These are phyloP conservation scores for Tonatia bakeri DNA, from an alignment of 2,113 vertebrate genomes.

Conservation along the genomic window DNA sequence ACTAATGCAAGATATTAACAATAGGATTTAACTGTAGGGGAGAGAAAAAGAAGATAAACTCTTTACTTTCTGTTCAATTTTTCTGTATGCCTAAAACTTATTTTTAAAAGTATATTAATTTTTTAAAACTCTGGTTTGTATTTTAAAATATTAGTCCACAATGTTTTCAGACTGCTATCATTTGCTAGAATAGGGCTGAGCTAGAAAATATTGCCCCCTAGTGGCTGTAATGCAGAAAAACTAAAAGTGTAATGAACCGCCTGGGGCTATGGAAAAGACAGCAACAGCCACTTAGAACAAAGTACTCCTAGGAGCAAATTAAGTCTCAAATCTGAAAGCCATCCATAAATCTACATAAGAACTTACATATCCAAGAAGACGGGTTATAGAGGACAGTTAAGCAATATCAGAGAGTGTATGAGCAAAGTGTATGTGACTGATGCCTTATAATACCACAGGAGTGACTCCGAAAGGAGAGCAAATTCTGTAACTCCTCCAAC, in stretches of 20 bases:
- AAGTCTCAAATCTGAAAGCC: neutral
- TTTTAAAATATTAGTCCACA: neutral
- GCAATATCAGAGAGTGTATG: neutral
- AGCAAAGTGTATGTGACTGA: neutral
- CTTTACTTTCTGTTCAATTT: neutral
- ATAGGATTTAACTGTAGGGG: neutral
- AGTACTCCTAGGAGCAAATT: neutral
- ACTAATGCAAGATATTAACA: neutral
- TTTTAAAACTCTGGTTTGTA: neutral
- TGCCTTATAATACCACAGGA: too few relatives aligned
- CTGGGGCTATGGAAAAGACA: neutral
- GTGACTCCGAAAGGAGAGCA: neutral
- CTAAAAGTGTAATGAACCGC: neutral
- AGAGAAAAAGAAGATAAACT: neutral
- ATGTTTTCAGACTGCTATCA: neutral
- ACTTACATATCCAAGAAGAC: neutral
- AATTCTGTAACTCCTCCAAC: neutral
- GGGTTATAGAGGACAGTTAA: neutral
- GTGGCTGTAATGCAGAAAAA: neutral
- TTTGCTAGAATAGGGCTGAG: neutral
- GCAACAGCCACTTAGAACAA: neutral
- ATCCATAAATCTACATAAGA: neutral
- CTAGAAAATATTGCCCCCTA: conserved; percentile 9
- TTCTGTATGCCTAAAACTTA: neutral
- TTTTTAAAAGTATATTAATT: neutral